Conservation (phyloP, 2,113 vertebrate genomes). For the Mungos mungo region DNA sequence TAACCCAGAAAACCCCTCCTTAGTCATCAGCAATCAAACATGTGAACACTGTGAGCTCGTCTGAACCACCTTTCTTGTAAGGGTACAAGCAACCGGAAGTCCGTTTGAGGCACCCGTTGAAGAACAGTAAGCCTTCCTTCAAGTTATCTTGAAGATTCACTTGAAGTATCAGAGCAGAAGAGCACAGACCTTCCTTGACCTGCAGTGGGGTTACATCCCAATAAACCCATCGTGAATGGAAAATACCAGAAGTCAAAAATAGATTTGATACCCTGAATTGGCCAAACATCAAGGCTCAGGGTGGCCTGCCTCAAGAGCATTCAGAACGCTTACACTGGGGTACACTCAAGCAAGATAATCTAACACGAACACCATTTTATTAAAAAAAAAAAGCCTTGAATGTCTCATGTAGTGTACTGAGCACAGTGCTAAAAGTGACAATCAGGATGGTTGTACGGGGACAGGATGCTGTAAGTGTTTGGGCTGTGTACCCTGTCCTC, state of each 20-base stretch:
- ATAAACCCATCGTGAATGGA: neutral
- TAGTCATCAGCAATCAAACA: slow-evolving; percentile 20
- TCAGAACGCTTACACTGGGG: neutral
- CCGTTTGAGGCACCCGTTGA: neutral
- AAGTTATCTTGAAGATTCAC: neutral
- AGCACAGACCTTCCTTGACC: neutral
- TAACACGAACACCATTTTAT: neutral
- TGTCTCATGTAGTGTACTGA: neutral
- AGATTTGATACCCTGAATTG: neutral
- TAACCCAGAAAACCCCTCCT: neutral
- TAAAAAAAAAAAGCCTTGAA: neutral
- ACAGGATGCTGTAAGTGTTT: neutral
- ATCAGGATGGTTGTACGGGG: neutral
- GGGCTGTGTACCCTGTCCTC: neutral
- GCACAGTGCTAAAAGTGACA: neutral
- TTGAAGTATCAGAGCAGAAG: slow-evolving; percentile 12
- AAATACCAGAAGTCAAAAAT: neutral
- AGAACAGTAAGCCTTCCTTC: neutral
- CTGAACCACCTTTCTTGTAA: slow-evolving; percentile 41
- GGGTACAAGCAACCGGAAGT: neutral
- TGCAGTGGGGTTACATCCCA: neutral
- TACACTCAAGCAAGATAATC: neutral
- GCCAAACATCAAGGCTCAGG: neutral
- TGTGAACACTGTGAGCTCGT: neutral
- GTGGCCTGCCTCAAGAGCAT: neutral